Evolutionary conservation across 53 echinoderm and acorn worm genomes (phyloP), one percentile per base, ranked within the genome.

Genomic region (Stichopus horrens): DNA sequence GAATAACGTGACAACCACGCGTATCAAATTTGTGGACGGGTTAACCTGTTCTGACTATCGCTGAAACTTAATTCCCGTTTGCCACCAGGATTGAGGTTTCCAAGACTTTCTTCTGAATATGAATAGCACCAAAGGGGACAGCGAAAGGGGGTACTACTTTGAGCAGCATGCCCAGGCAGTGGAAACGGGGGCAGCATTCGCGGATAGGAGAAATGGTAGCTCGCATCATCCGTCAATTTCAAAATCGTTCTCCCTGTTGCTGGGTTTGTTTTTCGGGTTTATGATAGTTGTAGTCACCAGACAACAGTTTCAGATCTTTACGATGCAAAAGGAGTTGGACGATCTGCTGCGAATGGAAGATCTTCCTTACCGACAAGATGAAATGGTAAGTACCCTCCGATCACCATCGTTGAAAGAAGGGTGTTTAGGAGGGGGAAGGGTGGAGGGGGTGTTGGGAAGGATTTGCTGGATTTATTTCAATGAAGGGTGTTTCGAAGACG

Each of bases 291-390:
- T 57, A 4, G 81, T 81, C 21, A 22, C 81, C 58, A 21, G 81
- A 23, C 81, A 81, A 56, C 81, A 81, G 57, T 57, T 16, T 57
- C 81, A 81, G 53, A 81, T 81, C 54, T 21, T 6, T 58, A 81
- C 56, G 8, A 81, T 81, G 18, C 81, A 81, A 81, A 55, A 21
- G 21, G 81, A 81, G 14, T 21, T 81, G 81, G 16, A 81, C 7
- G 20, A 20, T 20, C 81, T 81, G 19, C n/a, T 81, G 10, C 52
- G 57, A 19, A 5, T 71, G 19, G 71, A 71, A 18, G 18, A 14
- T 71, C 71, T 71, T 20, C 6, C 71, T 20, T 20, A n/a, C 18
- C 63, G 63, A 4, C 11, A 6, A 5, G 71, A 18, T 18, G 18
- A 18, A 18, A 71, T 71, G 71, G 71, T 71, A 71, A 71, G 71